Evolutionary conservation across 2,797 vertebrate genomes (phyloP).

Genomic region (Erethizon dorsatum): DNA sequence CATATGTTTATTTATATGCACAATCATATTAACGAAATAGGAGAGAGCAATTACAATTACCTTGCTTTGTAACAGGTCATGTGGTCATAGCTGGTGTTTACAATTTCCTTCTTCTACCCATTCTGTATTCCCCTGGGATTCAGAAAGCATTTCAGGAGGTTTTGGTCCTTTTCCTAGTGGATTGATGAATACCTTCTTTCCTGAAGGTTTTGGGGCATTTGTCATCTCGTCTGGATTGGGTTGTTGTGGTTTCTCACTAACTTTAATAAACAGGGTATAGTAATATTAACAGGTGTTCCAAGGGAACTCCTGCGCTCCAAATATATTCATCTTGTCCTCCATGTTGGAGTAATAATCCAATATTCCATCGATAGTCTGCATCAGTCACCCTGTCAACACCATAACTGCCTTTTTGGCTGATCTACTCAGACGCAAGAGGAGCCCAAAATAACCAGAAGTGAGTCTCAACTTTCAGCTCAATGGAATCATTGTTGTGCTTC

Average conservation of each 20-base stretch:
- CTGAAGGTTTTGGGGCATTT: not conserved
- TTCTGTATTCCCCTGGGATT: not conserved
- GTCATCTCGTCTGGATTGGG: not conserved
- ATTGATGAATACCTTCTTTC: not conserved
- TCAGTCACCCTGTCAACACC: not conserved
- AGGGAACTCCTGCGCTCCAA: no score
- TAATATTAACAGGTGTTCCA: not conserved
- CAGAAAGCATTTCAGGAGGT: not conserved
- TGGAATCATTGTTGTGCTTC: not conserved
- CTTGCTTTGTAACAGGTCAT: not conserved
- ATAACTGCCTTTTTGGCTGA: not conserved
- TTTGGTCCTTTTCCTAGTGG: not conserved
- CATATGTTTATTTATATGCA: not conserved
- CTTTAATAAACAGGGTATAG: not conserved
- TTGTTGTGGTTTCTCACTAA: not conserved
- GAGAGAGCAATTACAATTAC: not conserved
- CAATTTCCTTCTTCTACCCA: not conserved
- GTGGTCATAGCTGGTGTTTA: not conserved
- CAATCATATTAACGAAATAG: not conserved
- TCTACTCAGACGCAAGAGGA: not conserved
- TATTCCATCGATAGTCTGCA: not conserved
- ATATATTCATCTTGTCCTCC: not conserved
- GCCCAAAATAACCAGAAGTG: not conserved
- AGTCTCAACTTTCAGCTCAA: not conserved
- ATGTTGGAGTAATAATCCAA: not conserved